These are phyloP conservation scores for Anneissia japonica DNA, from an alignment of 35 echinoderm and acorn worm species.

Conservation along the genomic window DNA sequence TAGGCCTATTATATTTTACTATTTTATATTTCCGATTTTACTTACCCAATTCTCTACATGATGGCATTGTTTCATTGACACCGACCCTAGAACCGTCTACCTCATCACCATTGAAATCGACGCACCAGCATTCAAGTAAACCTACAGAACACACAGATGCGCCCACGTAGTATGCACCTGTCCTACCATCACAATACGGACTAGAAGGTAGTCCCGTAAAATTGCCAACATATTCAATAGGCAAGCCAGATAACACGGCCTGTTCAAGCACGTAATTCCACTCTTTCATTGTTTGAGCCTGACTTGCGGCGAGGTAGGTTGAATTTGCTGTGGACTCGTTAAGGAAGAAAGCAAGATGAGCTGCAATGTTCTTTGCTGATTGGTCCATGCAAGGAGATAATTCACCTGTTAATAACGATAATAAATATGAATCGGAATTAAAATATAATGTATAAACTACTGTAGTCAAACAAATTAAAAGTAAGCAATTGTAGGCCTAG, in stretches of 20 bases:
- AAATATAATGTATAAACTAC: no score
- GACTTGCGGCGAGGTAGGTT: background rate
- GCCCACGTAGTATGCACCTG: background rate
- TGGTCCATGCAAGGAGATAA: background rate
- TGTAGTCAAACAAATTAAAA: no score
- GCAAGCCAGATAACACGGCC: background rate
- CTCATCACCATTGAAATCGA: background rate
- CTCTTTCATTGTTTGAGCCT: background rate
- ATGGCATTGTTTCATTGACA: background rate
- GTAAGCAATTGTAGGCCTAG: no score
- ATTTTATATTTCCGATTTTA: no score
- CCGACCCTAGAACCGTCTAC: background rate
- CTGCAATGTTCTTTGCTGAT: background rate
- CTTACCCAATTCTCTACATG: background rate
- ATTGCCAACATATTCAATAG: background rate
- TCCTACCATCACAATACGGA: background rate
- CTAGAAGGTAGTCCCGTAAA: background rate
- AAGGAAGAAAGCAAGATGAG: background rate
- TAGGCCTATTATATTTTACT: no score
- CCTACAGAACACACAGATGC: background rate
- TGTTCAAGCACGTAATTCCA: background rate
- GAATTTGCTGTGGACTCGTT: background rate
- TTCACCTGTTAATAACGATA: background rate
- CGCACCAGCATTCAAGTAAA: background rate
- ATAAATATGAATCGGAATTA: no score